Percentiles rank a stretch among this genome's conserved stretches.
These are phyloP conservation scores for Acleris emargana DNA, from an alignment of 2,888 invertebrate species.

Conservation along the genomic window DNA sequence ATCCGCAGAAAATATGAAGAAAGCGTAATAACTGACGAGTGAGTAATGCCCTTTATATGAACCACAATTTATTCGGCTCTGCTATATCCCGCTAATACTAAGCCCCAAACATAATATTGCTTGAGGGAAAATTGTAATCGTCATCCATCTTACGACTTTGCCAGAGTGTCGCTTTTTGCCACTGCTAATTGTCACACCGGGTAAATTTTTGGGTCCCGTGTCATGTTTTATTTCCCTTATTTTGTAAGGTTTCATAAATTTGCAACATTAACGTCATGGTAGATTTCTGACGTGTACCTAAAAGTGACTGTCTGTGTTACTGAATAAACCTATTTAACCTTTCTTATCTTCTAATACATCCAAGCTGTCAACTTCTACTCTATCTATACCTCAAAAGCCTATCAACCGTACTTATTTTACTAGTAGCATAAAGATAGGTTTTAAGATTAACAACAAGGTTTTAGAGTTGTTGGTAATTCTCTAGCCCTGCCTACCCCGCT, in stretches of 20 bases:
- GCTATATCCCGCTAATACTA: constrained; percentile 55
- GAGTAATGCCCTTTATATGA: constrained; percentile 66
- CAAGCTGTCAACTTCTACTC: too few relatives aligned
- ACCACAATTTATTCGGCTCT: constrained; percentile 58
- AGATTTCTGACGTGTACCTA: too few relatives aligned
- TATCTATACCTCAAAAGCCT: too few relatives aligned
- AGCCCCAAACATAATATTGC: constrained; percentile 47
- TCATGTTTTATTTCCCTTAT: neutral
- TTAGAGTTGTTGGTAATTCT: too few relatives aligned
- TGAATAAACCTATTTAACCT: too few relatives aligned
- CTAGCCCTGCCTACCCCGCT: too few relatives aligned
- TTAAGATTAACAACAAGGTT: too few relatives aligned
- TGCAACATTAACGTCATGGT: neutral
- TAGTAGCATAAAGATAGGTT: too few relatives aligned
- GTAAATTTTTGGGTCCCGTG: neutral
- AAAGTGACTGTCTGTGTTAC: too few relatives aligned
- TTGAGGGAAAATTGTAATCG: constrained; percentile 23
- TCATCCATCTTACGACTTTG: constrained; percentile 17
- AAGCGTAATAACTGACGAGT: constrained; percentile 69
- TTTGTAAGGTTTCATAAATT: neutral
- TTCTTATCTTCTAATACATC: too few relatives aligned
- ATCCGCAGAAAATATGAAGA: constrained; percentile 65
- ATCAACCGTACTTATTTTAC: too few relatives aligned
- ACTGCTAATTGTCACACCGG: constrained; percentile 6
- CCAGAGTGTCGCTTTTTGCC: constrained; percentile 1